Conservation (phyloP, 1,140 invertebrate species). For the Aricia agestis region DNA sequence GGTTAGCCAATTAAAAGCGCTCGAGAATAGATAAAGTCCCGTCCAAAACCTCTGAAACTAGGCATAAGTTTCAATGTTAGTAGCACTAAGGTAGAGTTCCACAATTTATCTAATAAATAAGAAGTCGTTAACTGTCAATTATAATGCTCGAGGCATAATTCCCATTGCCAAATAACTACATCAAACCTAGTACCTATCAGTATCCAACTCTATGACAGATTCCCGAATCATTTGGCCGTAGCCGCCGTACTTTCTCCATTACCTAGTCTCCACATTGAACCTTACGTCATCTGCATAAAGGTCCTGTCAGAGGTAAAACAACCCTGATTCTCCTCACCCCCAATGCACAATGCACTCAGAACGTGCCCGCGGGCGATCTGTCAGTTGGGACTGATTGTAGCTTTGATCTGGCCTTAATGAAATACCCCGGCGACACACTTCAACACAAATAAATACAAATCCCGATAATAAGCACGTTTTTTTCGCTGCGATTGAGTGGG, state of each 20-base stretch:
- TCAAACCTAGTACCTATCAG: background rate
- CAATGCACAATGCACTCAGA: slow-evolving; percentile 20
- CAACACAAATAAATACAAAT: slow-evolving; percentile 27
- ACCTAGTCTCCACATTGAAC: too few relatives aligned
- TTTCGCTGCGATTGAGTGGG: slow-evolving; percentile 2
- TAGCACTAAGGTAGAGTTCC: too few relatives aligned
- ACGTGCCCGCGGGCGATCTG: slow-evolving; percentile 29
- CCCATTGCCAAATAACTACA: background rate
- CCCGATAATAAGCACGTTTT: slow-evolving; percentile 20
- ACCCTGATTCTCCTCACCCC: too few relatives aligned
- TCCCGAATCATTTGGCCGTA: background rate
- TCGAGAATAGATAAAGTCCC: too few relatives aligned
- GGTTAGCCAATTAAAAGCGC: too few relatives aligned
- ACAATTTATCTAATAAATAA: too few relatives aligned
- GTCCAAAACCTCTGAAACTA: too few relatives aligned
- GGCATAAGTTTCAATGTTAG: too few relatives aligned
- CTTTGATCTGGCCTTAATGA: slow-evolving; percentile 41
- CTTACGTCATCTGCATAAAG: too few relatives aligned
- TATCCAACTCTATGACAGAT: background rate
- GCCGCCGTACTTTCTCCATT: too few relatives aligned
- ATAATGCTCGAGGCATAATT: background rate
- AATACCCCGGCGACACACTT: slow-evolving; percentile 31
- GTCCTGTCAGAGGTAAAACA: background rate
- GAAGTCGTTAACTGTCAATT: too few relatives aligned
- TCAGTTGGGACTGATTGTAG: slow-evolving; percentile 22